Conservation (phyloP, 2,888 invertebrate genomes). For the Amphipoea lucens region DNA sequence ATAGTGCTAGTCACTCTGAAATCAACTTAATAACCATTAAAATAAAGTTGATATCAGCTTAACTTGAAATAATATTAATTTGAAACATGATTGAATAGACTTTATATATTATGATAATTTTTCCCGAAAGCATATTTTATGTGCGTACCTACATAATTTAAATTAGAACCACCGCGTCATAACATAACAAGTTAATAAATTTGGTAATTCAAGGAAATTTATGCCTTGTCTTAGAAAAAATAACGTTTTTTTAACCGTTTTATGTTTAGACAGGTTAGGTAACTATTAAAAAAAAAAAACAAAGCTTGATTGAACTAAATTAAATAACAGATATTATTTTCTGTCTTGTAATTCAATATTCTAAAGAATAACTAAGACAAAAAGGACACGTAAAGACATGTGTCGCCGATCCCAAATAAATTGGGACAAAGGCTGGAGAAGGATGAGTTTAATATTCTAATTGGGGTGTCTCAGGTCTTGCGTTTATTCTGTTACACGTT, state of each 20-base stretch:
- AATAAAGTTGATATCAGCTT: no score
- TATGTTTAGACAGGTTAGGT: neutral
- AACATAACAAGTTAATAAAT: neutral
- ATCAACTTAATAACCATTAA: no score
- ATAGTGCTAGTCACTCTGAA: no score
- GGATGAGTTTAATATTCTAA: neutral
- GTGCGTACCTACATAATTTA: neutral
- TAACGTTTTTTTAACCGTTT: neutral
- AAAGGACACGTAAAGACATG: neutral
- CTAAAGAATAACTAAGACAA: neutral
- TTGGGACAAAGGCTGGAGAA: neutral
- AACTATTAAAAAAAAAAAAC: neutral
- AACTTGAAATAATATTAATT: no score
- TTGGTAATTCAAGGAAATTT: no score
- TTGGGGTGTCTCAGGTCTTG: neutral
- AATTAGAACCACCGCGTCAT: neutral
- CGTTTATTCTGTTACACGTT: neutral
- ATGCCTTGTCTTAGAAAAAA: no score
- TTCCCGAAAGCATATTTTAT: neutral
- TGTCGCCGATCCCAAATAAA: neutral
- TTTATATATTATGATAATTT: neutral
- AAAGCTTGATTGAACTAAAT: no score
- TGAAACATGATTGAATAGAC: no score
- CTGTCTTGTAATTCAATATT: neutral
- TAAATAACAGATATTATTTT: neutral